Evolutionary conservation across 2,888 invertebrate genomes (phyloP), one percentile per base, ranked within the genome.

Genomic region (Mamestra brassicae): DNA sequence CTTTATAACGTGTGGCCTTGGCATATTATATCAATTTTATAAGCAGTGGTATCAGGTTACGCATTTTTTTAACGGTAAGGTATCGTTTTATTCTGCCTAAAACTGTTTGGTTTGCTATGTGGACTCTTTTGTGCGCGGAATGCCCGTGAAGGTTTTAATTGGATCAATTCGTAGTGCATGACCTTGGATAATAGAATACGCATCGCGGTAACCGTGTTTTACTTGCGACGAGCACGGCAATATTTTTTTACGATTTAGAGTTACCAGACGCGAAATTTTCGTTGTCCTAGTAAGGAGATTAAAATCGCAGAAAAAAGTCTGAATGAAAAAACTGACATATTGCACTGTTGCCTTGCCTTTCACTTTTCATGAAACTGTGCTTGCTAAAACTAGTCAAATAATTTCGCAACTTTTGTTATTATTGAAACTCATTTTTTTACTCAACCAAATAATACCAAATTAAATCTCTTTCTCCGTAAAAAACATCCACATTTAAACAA

Each of bases 1-100:
- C 81, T 80, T 73, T 77, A 86, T 78, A 76, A 83, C 76, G 71
- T 71, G 80, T 89, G 93, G 91, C 94, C 94, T 94, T 95, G 94
- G 91, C 84, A 66, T 71, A 69, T 66, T 76, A 75, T 78, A 89
- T 87, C 80, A 83, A 79, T 81, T 80, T 83, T 78, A 69, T 71
- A 76, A 76, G 55, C 73, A 71, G 74, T 78, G 82, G 84, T 87
- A 77, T 87, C 87, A 67, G 76, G 81, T 87, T 87, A 86, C 86
- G 66, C 38, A 60, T 71, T 78, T 74, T 75, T 87, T 74, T 71
- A 73, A 75, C 68, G 75, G 81, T 80, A 80, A 84, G 71, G 60
- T 76, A 60, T 47, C 11, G 8, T 69, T 60, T 42, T 66, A 57
- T 38, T 71, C 8, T 10, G 34, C 10, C 5, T 42, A 64, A 73